Conservation (phyloP, 2,113 vertebrate species). For the Engraulis encrasicolus region DNA sequence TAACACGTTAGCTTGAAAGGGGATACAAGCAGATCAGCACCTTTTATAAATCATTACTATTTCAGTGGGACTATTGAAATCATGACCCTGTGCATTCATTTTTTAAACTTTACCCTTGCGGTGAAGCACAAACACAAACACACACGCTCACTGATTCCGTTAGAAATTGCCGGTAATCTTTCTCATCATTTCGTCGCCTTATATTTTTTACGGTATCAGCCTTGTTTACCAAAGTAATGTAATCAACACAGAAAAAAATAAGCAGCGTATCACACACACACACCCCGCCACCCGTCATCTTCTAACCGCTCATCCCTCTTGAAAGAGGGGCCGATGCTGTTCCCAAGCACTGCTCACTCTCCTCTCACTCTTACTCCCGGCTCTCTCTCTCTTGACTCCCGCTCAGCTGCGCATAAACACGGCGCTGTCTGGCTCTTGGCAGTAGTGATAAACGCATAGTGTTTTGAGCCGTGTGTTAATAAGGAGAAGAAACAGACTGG, state of each 20-base stretch:
- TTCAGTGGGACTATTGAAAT: constrained; percentile 8
- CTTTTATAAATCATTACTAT: constrained; percentile 14
- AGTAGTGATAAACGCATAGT: constrained; percentile 80
- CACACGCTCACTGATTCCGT: constrained; percentile 1
- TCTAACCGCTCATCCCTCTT: not conserved
- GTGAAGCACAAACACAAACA: constrained; percentile 5
- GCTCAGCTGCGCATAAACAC: constrained; percentile 74
- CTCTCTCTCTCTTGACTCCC: no score
- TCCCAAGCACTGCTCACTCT: no score
- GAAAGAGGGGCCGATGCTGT: constrained; percentile 48
- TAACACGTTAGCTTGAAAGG: not conserved
- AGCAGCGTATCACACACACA: not conserved
- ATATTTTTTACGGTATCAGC: not conserved
- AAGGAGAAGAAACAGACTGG: constrained; percentile 67
- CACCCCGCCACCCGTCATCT: not conserved
- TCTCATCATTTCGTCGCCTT: not conserved
- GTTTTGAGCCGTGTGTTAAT: constrained; percentile 80
- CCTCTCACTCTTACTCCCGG: no score
- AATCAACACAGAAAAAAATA: not conserved
- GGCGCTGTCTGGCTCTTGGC: constrained; percentile 79
- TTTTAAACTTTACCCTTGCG: not conserved
- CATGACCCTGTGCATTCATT: constrained; percentile 5
- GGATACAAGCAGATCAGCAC: constrained; percentile 17
- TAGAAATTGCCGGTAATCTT: no score
- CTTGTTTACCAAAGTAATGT: not conserved